Evolutionary conservation across 2,888 invertebrate genomes (phyloP).

Genomic region (Pterobdella sp.): DNA sequence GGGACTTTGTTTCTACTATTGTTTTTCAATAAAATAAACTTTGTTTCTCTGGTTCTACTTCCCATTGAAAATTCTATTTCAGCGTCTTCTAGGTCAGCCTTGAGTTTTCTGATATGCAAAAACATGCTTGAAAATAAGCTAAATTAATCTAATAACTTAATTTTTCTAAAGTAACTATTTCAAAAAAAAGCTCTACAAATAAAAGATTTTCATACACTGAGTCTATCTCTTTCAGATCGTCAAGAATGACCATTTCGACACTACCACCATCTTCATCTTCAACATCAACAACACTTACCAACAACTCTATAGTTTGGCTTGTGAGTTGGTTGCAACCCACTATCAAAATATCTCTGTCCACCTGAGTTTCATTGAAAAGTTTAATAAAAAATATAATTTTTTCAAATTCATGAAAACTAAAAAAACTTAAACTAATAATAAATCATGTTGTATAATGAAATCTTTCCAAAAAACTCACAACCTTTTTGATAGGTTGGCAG

Average conservation of each 20-base stretch:
- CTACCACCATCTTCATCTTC: background rate
- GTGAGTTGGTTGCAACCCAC: background rate
- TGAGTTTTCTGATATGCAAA: no score
- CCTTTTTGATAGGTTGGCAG: background rate
- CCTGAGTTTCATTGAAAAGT: background rate
- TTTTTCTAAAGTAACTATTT: no score
- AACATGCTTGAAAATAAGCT: no score
- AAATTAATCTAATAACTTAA: no score
- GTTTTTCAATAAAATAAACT: no score
- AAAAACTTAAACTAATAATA: background rate
- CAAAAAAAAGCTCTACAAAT: no score
- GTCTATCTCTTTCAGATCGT: background rate
- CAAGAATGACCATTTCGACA: background rate
- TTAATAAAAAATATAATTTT: background rate
- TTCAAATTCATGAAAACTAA: background rate
- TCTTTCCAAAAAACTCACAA: background rate
- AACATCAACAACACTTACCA: background rate
- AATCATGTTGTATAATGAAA: background rate
- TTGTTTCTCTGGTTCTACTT: no score
- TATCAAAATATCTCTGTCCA: background rate
- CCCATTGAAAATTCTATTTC: no score
- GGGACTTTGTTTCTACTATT: no score
- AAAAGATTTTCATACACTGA: no score
- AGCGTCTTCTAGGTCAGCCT: no score
- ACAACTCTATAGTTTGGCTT: background rate